Evolutionary conservation across 23 tunicate genomes (phyloP), one percentile per base, ranked within the genome.

Genomic region (Styela plicata): DNA sequence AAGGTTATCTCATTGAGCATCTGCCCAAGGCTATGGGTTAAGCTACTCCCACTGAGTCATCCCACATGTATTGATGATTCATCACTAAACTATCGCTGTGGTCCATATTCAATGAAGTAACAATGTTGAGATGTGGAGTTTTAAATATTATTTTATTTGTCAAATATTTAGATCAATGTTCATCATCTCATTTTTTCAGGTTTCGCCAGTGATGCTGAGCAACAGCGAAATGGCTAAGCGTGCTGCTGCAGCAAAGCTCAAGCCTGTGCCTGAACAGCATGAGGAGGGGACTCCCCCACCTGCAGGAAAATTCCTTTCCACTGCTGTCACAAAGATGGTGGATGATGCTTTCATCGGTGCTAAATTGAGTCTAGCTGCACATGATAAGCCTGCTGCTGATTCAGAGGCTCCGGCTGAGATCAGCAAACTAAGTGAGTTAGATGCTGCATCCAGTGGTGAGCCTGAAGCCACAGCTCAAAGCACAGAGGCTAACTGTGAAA

Each of bases 171-270:
- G 57, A 7, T 13, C 57, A 13, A 7, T 13, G 13, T 44, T 44
- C 57, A 44, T 44, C 13, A 44, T 44, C 13, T 44, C 57, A 44
- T 44, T 44, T 44, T 5, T 44, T 44, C 32, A 90, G 96, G 96
- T 86, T 10, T 65, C 84, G 10, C 97, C 91, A 10, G 91, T 91
- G 24, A 91, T 91, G 91, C 85, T 87, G 63, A 91, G 97, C 73
- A 84, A 84, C 78, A 66, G 89, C 63, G 97, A 91, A 68, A 84
- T 91, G 88, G 88, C 84, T 71, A 91, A 91, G 69, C 69, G 97
- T 30, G 96, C 96, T 18, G 85, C 83, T 2, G 65, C 76, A 57
- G 93, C 93, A 34, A 44, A 36, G n/a, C 57, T 63, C 25, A 37
- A 80, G 61, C 52, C 84, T 17, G 34, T 68, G 7, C 30, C 53